phyloP scores from a whole-genome alignment of 2,888 invertebrate genomes.

The Adineta ricciae region DNA sequence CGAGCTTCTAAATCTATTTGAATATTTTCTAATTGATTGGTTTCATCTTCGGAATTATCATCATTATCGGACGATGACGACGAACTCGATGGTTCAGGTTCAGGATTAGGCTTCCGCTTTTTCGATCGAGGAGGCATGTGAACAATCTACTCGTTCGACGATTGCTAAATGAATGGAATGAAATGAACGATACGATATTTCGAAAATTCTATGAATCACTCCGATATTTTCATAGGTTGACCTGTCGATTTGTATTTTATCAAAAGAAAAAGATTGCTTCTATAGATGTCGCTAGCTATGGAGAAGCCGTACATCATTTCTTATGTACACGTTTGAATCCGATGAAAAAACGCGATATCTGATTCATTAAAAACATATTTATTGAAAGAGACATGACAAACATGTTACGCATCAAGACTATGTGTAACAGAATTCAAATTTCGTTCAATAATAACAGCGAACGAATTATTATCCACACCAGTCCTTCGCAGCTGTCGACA shows the following conservation, averaged over 20 bases:
- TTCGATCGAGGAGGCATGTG: neutral
- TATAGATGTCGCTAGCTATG: neutral
- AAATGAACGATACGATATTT: too few species aligned
- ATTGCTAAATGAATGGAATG: too few species aligned
- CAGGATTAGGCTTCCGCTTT: neutral
- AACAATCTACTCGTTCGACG: neutral
- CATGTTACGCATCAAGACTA: neutral
- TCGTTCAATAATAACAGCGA: neutral
- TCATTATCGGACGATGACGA: neutral
- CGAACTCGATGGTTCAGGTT: neutral
- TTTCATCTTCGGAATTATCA: neutral
- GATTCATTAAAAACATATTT: neutral
- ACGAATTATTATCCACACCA: neutral
- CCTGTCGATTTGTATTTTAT: too few species aligned
- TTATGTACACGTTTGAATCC: too few species aligned
- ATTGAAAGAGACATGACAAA: neutral
- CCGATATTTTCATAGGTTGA: too few species aligned
- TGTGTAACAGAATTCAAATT: neutral
- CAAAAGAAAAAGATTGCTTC: too few species aligned
- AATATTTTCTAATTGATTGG: neutral
- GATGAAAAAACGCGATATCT: too few species aligned
- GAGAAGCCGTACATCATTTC: too few species aligned
- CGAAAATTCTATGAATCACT: too few species aligned
- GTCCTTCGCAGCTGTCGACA: neutral
- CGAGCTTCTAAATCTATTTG: conserved; percentile 1